Conservation (phyloP, 2,797 vertebrate genomes). For the Pipistrellus pygmaeus region DNA sequence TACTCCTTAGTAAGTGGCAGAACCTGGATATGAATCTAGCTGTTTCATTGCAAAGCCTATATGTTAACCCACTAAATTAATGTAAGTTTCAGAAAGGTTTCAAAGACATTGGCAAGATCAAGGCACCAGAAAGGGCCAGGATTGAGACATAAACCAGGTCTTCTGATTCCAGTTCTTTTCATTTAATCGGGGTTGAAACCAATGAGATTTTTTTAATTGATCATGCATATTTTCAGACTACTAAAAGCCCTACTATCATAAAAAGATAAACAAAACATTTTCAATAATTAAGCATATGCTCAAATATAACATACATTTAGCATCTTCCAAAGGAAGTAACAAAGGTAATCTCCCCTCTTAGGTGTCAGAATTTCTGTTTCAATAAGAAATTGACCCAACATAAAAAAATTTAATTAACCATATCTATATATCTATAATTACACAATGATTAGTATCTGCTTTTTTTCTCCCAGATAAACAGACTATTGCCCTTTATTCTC, state of each 20-base stretch:
- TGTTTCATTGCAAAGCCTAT: neutral
- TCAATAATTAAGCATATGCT: neutral
- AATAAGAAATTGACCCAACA: neutral
- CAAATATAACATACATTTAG: neutral
- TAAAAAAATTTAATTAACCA: neutral
- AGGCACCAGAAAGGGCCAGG: neutral
- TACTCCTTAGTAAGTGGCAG: neutral
- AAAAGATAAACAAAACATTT: slow-evolving; percentile 37
- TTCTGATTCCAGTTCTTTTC: neutral
- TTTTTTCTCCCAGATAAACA: neutral
- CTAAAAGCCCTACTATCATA: neutral
- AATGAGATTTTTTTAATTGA: neutral
- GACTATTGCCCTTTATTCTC: neutral
- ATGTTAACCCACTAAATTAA: neutral
- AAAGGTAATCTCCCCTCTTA: neutral
- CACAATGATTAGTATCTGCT: neutral
- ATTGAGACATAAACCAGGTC: neutral
- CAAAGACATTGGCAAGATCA: neutral
- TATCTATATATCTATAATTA: neutral
- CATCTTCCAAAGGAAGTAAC: neutral
- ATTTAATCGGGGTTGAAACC: neutral
- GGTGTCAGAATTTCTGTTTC: slow-evolving; percentile 27
- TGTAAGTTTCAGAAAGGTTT: neutral
- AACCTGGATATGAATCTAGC: neutral
- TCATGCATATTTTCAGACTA: neutral